Evolutionary conservation across 2,797 vertebrate species (phyloP), one percentile per base, ranked within the genome.

Genomic region (Ataeniobius toweri): DNA sequence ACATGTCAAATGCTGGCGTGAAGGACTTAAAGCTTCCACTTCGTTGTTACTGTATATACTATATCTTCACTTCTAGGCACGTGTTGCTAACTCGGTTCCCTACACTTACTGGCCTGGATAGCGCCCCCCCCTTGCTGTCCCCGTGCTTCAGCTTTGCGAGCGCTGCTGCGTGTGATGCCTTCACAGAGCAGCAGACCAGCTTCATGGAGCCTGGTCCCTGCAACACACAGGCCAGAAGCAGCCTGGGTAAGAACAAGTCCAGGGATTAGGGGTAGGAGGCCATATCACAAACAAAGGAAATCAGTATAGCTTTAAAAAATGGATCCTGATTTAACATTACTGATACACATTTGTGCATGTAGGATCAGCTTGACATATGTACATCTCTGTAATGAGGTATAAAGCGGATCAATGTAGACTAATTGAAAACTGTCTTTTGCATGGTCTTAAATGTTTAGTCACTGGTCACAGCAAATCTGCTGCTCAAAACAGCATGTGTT

Each of bases 41-140:
- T 77, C 89, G 78, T 88, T 88, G 80, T 88, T 84, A 86, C 80
- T 88, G 24, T 88, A 80, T 84, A 83, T 91, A 82, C 86, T 86
- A 53, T 90, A 92, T 94, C 80, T 94, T 83, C 86, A 91, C 88
- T 91, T 94, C 78, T 83, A 96, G 96, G 93, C 95, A 95, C 92
- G 96, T 96, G 96, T 95, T 96, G 79, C 93, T 96, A 92, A 95
- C 95, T 51, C 94, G 95, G 76, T 96, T 96, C 83, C 96, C 96
- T 46, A 95, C 95, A 12, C 93, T 96, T 81, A 95, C 96, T 73
- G 95, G 96, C 81, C 92, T 96, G 91, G 94, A 95, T 86, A 95
- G 94, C 84, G 89, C 93, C 74, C 88, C 95, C 53, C 95, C 96
- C 4, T 91, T 94, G 91, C 89, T 96, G 89, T 95, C 94, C 78